A percentile compares a stretch with the other conserved stretches of the same genome.
phyloP scores from a whole-genome alignment of 1,140 invertebrate genomes.

The Drosophila santomea region DNA sequence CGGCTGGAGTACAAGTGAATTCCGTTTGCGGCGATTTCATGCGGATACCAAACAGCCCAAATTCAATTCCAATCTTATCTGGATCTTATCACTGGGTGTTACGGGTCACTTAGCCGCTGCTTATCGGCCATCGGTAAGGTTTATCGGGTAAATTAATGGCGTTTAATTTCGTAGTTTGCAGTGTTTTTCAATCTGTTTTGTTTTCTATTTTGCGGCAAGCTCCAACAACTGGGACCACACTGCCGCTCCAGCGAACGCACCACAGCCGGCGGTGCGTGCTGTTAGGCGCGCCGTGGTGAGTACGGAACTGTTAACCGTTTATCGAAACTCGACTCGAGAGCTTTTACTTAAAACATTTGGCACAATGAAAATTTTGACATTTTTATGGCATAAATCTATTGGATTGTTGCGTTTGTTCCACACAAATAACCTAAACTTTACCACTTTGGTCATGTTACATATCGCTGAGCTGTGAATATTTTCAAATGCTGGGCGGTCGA shows the following conservation, averaged over 20 bases:
- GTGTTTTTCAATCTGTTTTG: neutral
- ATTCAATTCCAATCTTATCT: conserved; percentile 3
- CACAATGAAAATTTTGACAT: neutral
- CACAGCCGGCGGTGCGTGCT: conserved; percentile 2
- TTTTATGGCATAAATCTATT: neutral
- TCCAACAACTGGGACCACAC: conserved; percentile 1
- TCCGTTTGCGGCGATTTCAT: neutral
- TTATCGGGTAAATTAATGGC: conserved; percentile 10
- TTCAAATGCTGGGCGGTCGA: too few relatives aligned
- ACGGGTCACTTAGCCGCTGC: conserved; percentile 2
- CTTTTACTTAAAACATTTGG: neutral
- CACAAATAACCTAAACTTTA: too few relatives aligned
- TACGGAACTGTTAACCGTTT: neutral
- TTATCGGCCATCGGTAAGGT: conserved; percentile 24
- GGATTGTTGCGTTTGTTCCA: neutral
- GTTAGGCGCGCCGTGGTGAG: conserved; percentile 9
- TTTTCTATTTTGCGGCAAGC: conserved; percentile 8
- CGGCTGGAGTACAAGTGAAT: neutral
- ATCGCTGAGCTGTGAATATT: too few relatives aligned
- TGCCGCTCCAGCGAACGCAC: neutral
- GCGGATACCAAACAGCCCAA: too few relatives aligned
- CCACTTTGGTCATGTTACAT: too few relatives aligned
- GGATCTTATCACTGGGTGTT: conserved; percentile 7
- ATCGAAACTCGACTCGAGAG: neutral
- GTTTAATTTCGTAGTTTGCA: neutral